Percentiles rank a stretch among this genome's conserved stretches.
These are phyloP conservation scores for Zaprionus lachaisei DNA, from an alignment of 1,140 invertebrate species.

Conservation along the genomic window DNA sequence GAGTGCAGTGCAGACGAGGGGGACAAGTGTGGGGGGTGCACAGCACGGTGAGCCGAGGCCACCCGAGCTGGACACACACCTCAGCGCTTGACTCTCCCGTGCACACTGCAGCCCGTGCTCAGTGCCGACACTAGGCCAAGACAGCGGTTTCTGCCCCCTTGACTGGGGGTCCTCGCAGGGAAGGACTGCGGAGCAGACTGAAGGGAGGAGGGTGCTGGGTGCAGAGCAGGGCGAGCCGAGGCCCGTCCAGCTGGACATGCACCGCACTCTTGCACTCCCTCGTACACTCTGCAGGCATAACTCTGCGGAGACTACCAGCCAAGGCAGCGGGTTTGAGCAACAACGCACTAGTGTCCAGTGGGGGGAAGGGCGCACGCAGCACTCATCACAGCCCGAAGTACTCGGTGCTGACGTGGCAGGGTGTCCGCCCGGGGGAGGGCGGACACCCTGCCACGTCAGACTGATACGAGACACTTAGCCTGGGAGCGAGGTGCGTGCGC, in stretches of 20 bases:
- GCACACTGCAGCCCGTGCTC: constrained; percentile 16
- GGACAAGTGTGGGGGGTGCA: constrained; percentile 11
- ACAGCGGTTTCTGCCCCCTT: constrained; percentile 63
- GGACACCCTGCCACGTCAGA: background rate
- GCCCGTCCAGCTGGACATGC: background rate
- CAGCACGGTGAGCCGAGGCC: constrained; percentile 4
- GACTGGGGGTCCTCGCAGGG: constrained; percentile 47
- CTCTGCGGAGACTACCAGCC: constrained; percentile 42
- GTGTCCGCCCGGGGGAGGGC: background rate
- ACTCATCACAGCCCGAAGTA: constrained; percentile 26
- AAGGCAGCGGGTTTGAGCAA: constrained; percentile 44
- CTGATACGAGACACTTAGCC: constrained; percentile 7
- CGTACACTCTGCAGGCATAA: constrained; percentile 14
- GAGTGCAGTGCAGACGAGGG: constrained; percentile 13
- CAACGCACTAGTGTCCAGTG: background rate
- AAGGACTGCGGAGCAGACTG: constrained; percentile 11
- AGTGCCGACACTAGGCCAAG: constrained; percentile 48
- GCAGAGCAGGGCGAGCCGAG: constrained; percentile 3
- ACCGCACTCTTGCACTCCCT: background rate
- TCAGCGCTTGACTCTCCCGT: background rate
- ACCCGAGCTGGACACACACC: constrained; percentile 6
- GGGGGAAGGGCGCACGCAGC: constrained; percentile 34
- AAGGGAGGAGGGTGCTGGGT: constrained; percentile 8
- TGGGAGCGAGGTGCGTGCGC: constrained; percentile 55
- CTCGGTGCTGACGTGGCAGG: constrained; percentile 7